A percentile compares a stretch with the other conserved stretches of the same genome.
phyloP scores from a whole-genome alignment of 2,888 invertebrate species.

The Tachina grossa region DNA sequence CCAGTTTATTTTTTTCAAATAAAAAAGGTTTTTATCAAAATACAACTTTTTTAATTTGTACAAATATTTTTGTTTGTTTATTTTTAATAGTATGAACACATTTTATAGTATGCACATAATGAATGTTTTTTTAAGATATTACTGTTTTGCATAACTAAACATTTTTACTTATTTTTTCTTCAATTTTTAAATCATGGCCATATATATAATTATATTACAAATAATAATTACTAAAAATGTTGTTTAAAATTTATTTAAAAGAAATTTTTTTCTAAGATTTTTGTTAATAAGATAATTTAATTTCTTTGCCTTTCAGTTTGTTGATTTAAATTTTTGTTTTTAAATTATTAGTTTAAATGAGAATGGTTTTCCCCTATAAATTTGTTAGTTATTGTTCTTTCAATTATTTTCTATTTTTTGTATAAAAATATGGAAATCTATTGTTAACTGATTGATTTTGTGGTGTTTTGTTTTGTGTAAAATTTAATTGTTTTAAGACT shows the following conservation, averaged over 20 bases:
- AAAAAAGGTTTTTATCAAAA: neutral
- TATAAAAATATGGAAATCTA: conserved; percentile 57
- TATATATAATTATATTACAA: conserved; percentile 27
- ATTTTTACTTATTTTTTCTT: conserved; percentile 1
- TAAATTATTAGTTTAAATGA: conserved; percentile 19
- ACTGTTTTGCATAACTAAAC: conserved; percentile 31
- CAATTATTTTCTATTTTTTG: conserved; percentile 37
- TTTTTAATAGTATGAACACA: conserved; percentile 66
- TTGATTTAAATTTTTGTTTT: conserved; percentile 20
- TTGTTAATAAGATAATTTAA: conserved; percentile 14
- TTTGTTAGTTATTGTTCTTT: conserved; percentile 10
- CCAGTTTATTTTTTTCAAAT: neutral
- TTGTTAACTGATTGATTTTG: conserved; percentile 61
- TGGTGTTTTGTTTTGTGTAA: conserved; percentile 30
- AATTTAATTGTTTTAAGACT: conserved; percentile 35
- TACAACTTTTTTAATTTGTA: conserved; percentile 58
- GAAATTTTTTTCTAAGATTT: conserved; percentile 19
- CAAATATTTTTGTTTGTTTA: conserved; percentile 43
- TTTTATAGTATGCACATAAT: conserved; percentile 55
- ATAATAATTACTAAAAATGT: conserved; percentile 26
- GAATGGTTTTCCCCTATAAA: conserved; percentile 12
- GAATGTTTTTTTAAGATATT: conserved; percentile 23
- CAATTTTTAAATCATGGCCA: conserved; percentile 15
- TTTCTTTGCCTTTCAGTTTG: conserved; percentile 30
- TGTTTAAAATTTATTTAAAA: neutral